A percentile compares a stretch with the other conserved stretches of the same genome.
Conservation (phyloP, 2,888 invertebrate species). For the Cosmopolites sordidus region DNA sequence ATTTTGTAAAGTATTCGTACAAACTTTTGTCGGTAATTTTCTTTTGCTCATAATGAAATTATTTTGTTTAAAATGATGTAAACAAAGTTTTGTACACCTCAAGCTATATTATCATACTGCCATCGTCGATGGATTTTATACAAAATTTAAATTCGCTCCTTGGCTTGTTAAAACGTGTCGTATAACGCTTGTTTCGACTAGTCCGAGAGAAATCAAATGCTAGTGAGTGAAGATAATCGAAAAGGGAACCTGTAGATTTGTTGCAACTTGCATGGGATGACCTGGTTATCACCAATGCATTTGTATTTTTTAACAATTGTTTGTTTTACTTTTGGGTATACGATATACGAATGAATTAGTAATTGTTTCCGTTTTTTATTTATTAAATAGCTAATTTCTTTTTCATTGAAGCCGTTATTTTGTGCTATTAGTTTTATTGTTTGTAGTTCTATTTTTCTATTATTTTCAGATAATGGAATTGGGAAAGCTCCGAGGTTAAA, state of each 20-base stretch:
- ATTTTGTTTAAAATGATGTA: not conserved
- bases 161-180: not conserved
- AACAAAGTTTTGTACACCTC: not conserved
- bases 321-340: no score
- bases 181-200: not conserved
- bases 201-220: not conserved
- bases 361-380: no score
- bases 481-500: no score
- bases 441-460: no score
- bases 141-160: not conserved
- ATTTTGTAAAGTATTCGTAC: slow-evolving; percentile 3
- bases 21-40: slow-evolving; percentile 7
- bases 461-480: no score
- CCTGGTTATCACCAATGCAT: not conserved
- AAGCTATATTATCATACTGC: not conserved
- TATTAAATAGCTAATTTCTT: no score
- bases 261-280: not conserved
- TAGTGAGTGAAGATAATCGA: not conserved
- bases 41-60: slow-evolving; percentile 6
- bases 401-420: no score
- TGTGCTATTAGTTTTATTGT: no score
- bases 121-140: no score
- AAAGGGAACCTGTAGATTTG: not conserved
- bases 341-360: no score
- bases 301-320: no score